phyloP scores from a whole-genome alignment of 2,888 invertebrate species.

The Liopterus haemorrhoidalis region DNA sequence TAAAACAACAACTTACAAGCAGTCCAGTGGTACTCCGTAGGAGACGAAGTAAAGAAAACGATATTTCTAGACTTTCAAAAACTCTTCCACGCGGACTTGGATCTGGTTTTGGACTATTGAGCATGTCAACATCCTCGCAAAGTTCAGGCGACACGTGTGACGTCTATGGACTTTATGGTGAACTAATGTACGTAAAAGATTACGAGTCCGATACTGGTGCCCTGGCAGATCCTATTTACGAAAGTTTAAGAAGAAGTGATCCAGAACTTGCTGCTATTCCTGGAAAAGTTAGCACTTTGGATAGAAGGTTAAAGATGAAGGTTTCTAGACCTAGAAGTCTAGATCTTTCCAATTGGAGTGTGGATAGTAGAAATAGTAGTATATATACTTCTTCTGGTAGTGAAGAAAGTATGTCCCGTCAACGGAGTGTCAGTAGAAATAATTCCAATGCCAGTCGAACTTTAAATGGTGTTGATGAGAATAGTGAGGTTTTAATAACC shows the following conservation, averaged over 20 bases:
- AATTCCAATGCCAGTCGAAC: conserved; percentile 69
- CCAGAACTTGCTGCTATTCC: conserved; percentile 80
- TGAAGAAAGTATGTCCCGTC: conserved; percentile 72
- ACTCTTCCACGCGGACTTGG: conserved; percentile 72
- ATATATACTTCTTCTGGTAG: conserved; percentile 80
- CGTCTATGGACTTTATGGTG: conserved; percentile 84
- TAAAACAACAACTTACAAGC: conserved; percentile 55
- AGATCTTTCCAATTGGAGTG: conserved; percentile 82
- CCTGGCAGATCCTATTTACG: conserved; percentile 65
- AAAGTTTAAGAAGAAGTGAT: conserved; percentile 71
- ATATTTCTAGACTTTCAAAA: conserved; percentile 63
- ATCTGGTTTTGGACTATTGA: conserved; percentile 51
- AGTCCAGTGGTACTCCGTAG: conserved; percentile 60
- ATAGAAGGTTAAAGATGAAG: conserved; percentile 73
- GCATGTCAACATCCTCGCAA: conserved; percentile 54
- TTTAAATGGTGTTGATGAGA: conserved; percentile 43
- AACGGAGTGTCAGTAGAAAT: conserved; percentile 66
- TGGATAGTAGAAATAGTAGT: conserved; percentile 76
- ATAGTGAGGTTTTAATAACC: conserved; percentile 36
- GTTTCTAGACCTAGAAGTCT: conserved; percentile 74
- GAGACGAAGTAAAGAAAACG: conserved; percentile 54
- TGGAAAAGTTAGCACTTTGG: conserved; percentile 74
- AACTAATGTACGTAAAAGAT: conserved; percentile 82
- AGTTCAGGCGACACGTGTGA: conserved; percentile 67
- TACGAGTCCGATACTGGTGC: conserved; percentile 74